These are phyloP conservation scores for Diceros bicornis DNA, from an alignment of 2,797 vertebrate species.

Conservation along the genomic window DNA sequence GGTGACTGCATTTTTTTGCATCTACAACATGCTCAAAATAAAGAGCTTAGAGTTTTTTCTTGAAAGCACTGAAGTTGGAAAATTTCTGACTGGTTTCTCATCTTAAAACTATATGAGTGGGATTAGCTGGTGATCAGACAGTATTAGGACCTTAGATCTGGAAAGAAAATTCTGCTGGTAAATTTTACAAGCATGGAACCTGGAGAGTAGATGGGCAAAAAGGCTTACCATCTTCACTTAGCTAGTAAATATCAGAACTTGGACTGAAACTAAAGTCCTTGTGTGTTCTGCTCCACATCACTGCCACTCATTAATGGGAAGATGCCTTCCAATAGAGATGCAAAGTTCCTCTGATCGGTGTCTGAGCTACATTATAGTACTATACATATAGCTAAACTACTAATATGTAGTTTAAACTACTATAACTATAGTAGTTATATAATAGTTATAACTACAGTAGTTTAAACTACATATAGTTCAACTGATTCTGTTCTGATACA, in stretches of 20 bases:
- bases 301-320: background rate
- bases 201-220: background rate
- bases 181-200: background rate
- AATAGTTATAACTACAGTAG: background rate
- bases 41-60: background rate
- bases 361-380: background rate
- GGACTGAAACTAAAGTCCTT: background rate
- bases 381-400: background rate
- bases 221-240: background rate
- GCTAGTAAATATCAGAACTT: background rate
- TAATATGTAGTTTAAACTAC: background rate
- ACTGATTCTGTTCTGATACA: background rate
- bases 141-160: background rate
- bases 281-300: background rate
- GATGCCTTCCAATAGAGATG: background rate
- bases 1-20: background rate
- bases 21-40: constrained; percentile 3
- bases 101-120: constrained; percentile 7
- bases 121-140: background rate
- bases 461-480: background rate
- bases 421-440: background rate
- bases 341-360: background rate
- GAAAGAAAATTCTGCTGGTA: background rate
- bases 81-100: background rate
- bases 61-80: constrained; percentile 1